Evolutionary conservation across 1,140 invertebrate genomes (phyloP), one percentile per base, ranked within the genome.

Genomic region (Anastatus disparis): DNA sequence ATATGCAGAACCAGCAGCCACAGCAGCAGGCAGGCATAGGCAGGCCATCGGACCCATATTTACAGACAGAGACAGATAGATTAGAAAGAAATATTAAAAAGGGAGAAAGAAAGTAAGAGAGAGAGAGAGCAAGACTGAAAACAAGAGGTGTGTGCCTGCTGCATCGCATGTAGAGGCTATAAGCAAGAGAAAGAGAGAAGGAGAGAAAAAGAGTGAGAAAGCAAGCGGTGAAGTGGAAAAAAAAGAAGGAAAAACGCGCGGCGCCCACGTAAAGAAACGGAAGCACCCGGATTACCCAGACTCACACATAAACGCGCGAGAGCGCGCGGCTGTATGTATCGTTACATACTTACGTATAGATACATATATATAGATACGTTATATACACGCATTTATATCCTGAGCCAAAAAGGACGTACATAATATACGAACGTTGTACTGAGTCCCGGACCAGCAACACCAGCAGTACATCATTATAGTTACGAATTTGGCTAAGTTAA

Each of bases 241-340:
- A 69, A 70, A 59, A 55, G 17, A 35, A 70, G 38, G 59, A 55
- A 70, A 63, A 63, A 64, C 69, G 40, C 59, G 52, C 69, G 44
- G 59, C 61, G 29, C 52, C 59, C 40, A 63, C 67, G 58, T 70
- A 70, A 53, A 70, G 56, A 61, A 58, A 70, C 69, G 61, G 69
- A 70, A 64, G 69, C 69, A 70, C 61, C 69, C 69, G 52, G 61
- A 64, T 64, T 70, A 70, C 69, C 52, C 59, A 48, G 15, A 42
- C 58, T 31, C 22, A 31, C 22, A 10, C 24, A 20, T 29, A 26
- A 10, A 35, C 38, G 15, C 31, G 12, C 63, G 1, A 20, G 50
- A 27, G 17, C 24, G 42, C 26, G 38, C 42, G 46, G 9, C 61
- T 40, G 26, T 12, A 38, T 17, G 17, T 24, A 35, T 10, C 38